Conservation (phyloP, 2,797 vertebrate genomes). For the Xiphorhynchus erythropygius region DNA sequence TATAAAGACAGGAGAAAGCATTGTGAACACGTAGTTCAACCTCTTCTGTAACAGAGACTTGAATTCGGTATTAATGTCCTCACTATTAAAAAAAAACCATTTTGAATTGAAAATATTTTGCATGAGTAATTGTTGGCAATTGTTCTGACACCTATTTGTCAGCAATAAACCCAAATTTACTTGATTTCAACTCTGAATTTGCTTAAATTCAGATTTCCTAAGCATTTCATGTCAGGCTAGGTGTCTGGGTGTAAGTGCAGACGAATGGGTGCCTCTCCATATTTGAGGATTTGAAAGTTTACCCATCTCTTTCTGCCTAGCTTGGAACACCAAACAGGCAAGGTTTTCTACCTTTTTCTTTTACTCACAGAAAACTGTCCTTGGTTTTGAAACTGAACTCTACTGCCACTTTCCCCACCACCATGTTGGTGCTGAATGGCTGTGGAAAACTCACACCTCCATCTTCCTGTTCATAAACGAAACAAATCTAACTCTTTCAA, state of each 20-base stretch:
- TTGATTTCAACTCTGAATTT: background rate
- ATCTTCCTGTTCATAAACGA: background rate
- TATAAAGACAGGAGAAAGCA: background rate
- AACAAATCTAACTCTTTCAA: background rate
- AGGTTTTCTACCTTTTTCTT: background rate
- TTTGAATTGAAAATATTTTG: background rate
- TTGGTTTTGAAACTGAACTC: background rate
- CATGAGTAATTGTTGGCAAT: background rate
- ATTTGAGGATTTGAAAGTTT: background rate
- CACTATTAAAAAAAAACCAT: rapidly evolving
- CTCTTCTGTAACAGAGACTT: background rate
- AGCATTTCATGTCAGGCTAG: background rate
- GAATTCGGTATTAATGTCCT: background rate
- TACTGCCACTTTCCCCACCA: background rate
- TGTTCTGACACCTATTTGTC: background rate
- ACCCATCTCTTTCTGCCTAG: background rate
- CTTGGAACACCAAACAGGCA: background rate
- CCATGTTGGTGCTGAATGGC: background rate
- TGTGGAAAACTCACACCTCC: background rate
- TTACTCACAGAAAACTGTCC: background rate
- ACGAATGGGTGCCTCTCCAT: background rate
- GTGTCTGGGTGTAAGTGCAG: background rate
- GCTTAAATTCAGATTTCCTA: background rate
- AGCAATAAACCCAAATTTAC: background rate
- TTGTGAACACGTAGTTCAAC: background rate